Evolutionary conservation across 2,113 vertebrate genomes (phyloP), one percentile per base, ranked within the genome.

Genomic region (Cryptomyrus ogoouensis): DNA sequence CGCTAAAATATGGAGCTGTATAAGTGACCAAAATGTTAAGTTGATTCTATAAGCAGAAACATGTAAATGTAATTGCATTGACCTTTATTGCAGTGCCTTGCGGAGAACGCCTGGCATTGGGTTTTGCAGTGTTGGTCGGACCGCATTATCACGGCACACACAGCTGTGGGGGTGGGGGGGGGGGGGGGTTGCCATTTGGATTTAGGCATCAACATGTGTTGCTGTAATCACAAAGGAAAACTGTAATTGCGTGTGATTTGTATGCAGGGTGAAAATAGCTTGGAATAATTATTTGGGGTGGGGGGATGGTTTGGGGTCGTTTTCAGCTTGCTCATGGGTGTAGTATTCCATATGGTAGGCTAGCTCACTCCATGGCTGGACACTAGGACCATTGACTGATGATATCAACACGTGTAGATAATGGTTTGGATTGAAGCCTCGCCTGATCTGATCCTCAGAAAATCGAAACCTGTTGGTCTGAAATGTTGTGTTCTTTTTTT

Each of bases 1-100:
- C 21, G 3, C 15, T 46, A 24, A 47, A 84, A 47, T 12, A n/a
- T 83, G 31, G 10, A n/a, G 4, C 24, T 49, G 24, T 86, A 49
- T 49, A 86, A 50, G 24, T 50, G 83, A 52, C 49, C 46, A 87
- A 53, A 52, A 86, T 83, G 21, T 46, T 85, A 49, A n/a, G 21
- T 85, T n/a, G 21, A 85, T 49, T 47, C 42, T 47, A 46, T 85
- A 52, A 39, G 15, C 49, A 52, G n/a, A 87, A 42, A 80, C 74
- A 84, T 46, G 39, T 84, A n/a, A 46, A 84, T 84, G 44, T 84
- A 84, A 84, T 84, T 84, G 84, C 27, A 88, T 90, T 88, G 87
- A 90, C 53, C 52, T 24, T 47, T 90, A 39, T 35, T 90, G 62
- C 77, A 80, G 35, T 56, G 49, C 15, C 74, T 47, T 58, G 42